These are phyloP conservation scores for Cervus canadensis DNA, from an alignment of 2,113 vertebrate genomes.

Conservation along the genomic window DNA sequence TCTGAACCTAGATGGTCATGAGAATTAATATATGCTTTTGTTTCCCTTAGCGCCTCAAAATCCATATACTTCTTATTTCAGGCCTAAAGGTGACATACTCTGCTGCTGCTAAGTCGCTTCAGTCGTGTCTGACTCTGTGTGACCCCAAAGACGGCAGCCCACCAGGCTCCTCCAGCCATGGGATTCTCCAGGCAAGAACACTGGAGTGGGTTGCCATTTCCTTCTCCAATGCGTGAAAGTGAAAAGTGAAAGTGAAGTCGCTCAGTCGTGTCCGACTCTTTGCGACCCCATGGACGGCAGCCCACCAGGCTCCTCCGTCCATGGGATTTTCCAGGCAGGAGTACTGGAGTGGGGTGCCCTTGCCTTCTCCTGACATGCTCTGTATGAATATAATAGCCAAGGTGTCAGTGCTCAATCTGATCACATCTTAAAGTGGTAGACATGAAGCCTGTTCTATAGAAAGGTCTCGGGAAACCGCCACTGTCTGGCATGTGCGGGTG, in stretches of 20 bases:
- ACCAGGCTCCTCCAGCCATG: background rate
- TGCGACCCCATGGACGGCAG: background rate
- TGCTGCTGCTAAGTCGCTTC: background rate
- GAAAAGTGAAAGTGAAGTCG: background rate
- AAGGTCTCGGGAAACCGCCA: background rate
- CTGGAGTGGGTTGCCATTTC: background rate
- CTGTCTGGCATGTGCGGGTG: background rate
- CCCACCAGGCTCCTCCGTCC: fast-evolving
- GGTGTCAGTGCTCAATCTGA: background rate
- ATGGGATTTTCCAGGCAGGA: background rate
- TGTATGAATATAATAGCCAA: background rate
- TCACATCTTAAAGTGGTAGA: background rate
- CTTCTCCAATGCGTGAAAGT: background rate
- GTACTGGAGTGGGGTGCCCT: background rate
- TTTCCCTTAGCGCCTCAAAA: background rate
- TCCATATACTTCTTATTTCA: background rate
- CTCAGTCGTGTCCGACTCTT: fast-evolving
- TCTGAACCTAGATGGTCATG: background rate
- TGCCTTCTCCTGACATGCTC: background rate
- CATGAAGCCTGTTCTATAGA: background rate
- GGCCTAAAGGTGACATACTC: background rate
- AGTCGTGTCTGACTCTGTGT: background rate
- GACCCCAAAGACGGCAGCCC: background rate
- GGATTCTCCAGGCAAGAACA: background rate
- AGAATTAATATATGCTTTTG: background rate